Base-by-base conservation (phyloP, 2,888 invertebrate species). In the Steinernema scapterisci region DNA sequence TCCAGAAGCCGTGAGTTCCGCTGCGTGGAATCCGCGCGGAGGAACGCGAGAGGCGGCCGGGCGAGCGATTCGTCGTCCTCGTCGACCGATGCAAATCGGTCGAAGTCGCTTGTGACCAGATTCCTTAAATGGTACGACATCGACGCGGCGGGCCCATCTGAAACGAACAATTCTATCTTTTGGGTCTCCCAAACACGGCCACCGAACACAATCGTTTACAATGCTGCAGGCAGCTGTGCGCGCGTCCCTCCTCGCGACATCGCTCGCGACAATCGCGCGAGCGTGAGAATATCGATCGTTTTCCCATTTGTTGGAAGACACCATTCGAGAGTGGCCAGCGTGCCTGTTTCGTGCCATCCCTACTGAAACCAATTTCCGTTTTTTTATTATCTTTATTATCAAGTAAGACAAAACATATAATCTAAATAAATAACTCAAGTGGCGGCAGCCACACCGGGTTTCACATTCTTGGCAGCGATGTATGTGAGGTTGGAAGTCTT, bases 191-290 rank as follows among this genome's bases (percentile, higher is more conserved):
- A n/a, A 9, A 38, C 38, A 38, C 38, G 38, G 38, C 38, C 38
- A 38, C 38, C 38, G n/a, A 38, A 38, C 38, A 38, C 38, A 38
- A 38, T 38, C 63, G 63, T 63, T 63, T 63, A 63, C 63, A 63
- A 63, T 63, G 63, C 63, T 63, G 63, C 63, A 63, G 63, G 63
- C 63, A 63, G 63, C 63, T 63, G 31, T 63, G 63, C 63, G 63
- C 38, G 38, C 38, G 38, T 38, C 9, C 38, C 38, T 38, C 38
- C 52, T 21, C 52, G 52, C 63, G 63, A 27, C 25, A 27, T 63
- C 63, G 63, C 31, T 11, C 16, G 16, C 63, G 38, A 38, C 38
- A 38, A 38, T 38, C 38, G 38, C 38, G 38, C 38, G 38, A 25
- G 63, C 63, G 63, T 63, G 63, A 31, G 63, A 63, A 63, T 63